Evolutionary conservation across 2,888 invertebrate genomes (phyloP).

Genomic region (Tinea pellionella): DNA sequence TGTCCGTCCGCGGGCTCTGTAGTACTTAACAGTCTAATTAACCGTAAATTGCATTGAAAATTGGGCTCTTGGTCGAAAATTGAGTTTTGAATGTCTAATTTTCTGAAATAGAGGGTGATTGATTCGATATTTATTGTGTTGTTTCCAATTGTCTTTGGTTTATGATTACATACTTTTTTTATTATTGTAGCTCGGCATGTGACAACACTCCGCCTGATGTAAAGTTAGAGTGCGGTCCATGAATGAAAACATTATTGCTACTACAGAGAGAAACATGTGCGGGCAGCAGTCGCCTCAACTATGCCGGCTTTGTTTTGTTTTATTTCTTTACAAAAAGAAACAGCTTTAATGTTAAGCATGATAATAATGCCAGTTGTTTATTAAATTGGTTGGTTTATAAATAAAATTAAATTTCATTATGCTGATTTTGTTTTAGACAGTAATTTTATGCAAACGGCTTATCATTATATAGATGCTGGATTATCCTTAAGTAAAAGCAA

Average conservation of each 20-base stretch:
- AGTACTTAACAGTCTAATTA: constrained; percentile 61
- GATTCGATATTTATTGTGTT: constrained; percentile 31
- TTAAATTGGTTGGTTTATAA: background rate
- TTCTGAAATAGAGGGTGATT: constrained; percentile 48
- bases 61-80: constrained; percentile 54
- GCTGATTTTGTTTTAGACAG: background rate
- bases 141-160: constrained; percentile 25
- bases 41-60: constrained; percentile 60
- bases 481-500: background rate
- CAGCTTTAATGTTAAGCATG: too few species aligned
- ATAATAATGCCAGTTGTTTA: too few species aligned
- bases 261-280: too few species aligned
- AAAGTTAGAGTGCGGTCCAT: too few species aligned
- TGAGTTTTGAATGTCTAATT: constrained; percentile 60
- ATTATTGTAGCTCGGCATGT: too few species aligned
- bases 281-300: too few species aligned
- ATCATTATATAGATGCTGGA: background rate
- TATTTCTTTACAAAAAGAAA: too few species aligned
- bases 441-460: background rate
- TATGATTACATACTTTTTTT: too few species aligned
- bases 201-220: too few species aligned
- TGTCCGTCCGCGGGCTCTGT: constrained; percentile 29
- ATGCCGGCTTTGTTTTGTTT: too few species aligned
- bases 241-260: too few species aligned
- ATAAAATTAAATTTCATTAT: background rate